phyloP scores from a whole-genome alignment of 2,113 vertebrate species.

The Hoplias malabaricus region DNA sequence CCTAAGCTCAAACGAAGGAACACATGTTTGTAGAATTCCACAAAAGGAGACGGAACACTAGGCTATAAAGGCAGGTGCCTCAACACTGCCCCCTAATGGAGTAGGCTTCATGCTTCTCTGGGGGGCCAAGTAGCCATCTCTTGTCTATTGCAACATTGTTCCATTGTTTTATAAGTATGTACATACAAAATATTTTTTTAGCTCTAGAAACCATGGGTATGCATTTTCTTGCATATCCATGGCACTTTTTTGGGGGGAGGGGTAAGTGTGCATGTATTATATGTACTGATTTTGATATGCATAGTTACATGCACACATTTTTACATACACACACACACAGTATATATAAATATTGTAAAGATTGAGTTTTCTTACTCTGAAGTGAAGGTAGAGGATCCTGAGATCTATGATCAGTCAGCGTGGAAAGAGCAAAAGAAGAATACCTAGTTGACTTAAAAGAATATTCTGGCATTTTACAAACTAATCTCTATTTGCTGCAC shows the following conservation, averaged over 20 bases:
- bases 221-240: slow-evolving; percentile 54
- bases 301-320: slow-evolving; percentile 41
- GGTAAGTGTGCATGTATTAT: slow-evolving; percentile 28
- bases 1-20: slow-evolving; percentile 61
- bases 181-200: slow-evolving; percentile 65
- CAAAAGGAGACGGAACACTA: background rate
- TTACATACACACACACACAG: slow-evolving; percentile 3
- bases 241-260: slow-evolving; percentile 38
- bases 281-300: slow-evolving; percentile 33
- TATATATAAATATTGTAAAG: slow-evolving; percentile 10
- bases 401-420: slow-evolving; percentile 6
- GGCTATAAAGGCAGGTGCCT: slow-evolving; percentile 3
- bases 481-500: background rate
- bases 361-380: slow-evolving; percentile 38
- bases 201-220: slow-evolving; percentile 58
- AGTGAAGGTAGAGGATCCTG: slow-evolving; percentile 15
- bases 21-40: slow-evolving; percentile 1
- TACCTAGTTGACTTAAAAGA: background rate
- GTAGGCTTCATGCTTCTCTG: slow-evolving; percentile 60
- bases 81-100: slow-evolving; percentile 4
- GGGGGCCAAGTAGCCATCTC: slow-evolving; percentile 59
- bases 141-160: slow-evolving; percentile 62
- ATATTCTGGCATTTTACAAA: background rate
- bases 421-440: background rate
- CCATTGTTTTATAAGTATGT: slow-evolving; percentile 64